Evolutionary conservation across 1,140 invertebrate species (phyloP).

Genomic region (Patella vulgata): DNA sequence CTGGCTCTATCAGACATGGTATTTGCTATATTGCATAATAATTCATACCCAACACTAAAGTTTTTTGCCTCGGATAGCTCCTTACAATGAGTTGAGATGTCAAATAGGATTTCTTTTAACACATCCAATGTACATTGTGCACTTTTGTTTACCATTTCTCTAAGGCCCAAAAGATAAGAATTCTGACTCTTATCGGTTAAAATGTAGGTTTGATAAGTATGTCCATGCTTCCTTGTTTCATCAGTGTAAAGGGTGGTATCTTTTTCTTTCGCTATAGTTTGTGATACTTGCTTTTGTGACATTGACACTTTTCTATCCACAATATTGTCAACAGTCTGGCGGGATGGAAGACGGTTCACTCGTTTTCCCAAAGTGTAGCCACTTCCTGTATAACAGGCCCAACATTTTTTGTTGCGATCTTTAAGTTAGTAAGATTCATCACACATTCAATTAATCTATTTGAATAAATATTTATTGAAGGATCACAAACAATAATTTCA

Average conservation of each 20-base stretch:
- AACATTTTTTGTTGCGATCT: too few species aligned
- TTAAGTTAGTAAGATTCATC: too few species aligned
- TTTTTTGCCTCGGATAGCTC: background rate
- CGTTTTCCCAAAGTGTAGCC: background rate
- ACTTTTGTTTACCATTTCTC: background rate
- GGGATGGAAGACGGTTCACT: background rate
- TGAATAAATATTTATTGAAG: too few species aligned
- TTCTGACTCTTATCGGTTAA: background rate
- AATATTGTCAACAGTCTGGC: background rate
- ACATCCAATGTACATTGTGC: background rate
- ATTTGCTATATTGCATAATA: background rate
- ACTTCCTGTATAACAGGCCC: too few species aligned
- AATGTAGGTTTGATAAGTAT: background rate
- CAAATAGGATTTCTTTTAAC: background rate
- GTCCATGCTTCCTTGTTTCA: conserved; percentile 3
- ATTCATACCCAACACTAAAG: background rate
- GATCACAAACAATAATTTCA: too few species aligned
- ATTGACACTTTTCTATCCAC: background rate
- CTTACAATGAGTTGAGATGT: background rate
- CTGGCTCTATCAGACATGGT: background rate
- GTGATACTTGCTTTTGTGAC: conserved; percentile 4
- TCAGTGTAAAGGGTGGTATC: background rate
- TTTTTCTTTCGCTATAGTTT: background rate
- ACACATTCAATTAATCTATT: too few species aligned
- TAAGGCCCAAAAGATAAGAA: background rate